phyloP scores from a whole-genome alignment of 2,888 invertebrate species.

The Parochlus steinenii region DNA sequence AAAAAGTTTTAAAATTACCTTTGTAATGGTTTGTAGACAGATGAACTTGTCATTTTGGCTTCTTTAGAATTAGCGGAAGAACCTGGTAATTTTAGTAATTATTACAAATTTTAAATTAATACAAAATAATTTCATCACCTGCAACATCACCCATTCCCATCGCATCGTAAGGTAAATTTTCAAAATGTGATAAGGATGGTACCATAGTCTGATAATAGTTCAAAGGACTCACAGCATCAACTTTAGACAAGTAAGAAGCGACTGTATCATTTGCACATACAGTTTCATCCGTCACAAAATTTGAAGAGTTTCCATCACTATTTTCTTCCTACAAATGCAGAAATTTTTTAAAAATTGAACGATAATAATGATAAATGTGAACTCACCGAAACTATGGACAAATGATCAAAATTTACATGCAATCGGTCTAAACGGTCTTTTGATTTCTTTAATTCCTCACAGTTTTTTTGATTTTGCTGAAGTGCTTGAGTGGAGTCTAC shows the following conservation, averaged over 20 bases:
- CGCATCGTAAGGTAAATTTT: constrained; percentile 26
- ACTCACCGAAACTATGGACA: constrained; percentile 53
- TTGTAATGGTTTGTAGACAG: no score
- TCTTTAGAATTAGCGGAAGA: no score
- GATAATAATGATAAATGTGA: no score
- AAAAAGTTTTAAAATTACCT: no score
- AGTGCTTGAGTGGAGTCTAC: constrained; percentile 13
- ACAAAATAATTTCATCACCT: neutral
- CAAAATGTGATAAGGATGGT: constrained; percentile 29
- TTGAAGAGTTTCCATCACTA: constrained; percentile 1
- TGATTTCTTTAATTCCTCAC: constrained; percentile 18
- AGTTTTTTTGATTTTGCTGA: constrained; percentile 19
- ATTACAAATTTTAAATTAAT: no score
- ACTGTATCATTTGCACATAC: constrained; percentile 7
- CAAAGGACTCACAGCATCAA: constrained; percentile 11
- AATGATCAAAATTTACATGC: constrained; percentile 39
- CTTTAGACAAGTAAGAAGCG: constrained; percentile 8
- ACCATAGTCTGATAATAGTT: constrained; percentile 24
- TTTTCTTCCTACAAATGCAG: constrained; percentile 8
- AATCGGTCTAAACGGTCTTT: constrained; percentile 17
- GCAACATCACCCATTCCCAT: constrained; percentile 16
- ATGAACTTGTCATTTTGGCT: no score
- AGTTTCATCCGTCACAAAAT: constrained; percentile 2
- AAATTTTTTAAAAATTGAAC: no score
- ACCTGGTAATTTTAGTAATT: no score